Conservation (phyloP, 2,797 vertebrate species). For the Intellagama lesueurii region DNA sequence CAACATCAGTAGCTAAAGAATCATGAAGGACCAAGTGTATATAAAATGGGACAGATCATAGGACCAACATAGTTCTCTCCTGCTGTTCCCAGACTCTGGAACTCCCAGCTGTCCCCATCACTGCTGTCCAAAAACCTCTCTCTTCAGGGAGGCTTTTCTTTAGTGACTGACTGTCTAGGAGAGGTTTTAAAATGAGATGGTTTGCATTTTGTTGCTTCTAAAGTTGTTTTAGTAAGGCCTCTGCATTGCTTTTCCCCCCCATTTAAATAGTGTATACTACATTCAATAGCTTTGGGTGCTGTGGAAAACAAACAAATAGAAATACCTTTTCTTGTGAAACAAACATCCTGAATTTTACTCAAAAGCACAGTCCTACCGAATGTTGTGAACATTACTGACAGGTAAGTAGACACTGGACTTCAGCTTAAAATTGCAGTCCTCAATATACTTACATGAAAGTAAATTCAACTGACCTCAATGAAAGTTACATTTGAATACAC, state of each 20-base stretch:
- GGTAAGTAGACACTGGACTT: not conserved
- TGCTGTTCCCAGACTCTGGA: too few species aligned
- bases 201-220: too few species aligned
- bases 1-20: too few species aligned
- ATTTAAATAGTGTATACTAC: not conserved
- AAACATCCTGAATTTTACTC: not conserved
- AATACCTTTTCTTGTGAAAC: conserved; percentile 8
- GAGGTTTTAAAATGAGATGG: too few species aligned
- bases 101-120: too few species aligned
- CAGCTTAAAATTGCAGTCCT: not conserved
- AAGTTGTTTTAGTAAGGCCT: too few species aligned
- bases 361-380: not conserved
- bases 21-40: too few species aligned
- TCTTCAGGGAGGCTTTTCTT: too few species aligned
- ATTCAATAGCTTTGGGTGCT: not conserved
- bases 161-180: too few species aligned
- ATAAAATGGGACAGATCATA: too few species aligned
- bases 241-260: not conserved
- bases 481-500: not conserved
- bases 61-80: too few species aligned
- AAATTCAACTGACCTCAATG: not conserved
- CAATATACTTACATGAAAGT: not conserved
- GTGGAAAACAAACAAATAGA: not conserved
- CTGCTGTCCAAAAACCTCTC: too few species aligned
- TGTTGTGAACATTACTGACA: not conserved